phyloP scores from a whole-genome alignment of 2,888 invertebrate species.

The Apodemia hepburni region DNA sequence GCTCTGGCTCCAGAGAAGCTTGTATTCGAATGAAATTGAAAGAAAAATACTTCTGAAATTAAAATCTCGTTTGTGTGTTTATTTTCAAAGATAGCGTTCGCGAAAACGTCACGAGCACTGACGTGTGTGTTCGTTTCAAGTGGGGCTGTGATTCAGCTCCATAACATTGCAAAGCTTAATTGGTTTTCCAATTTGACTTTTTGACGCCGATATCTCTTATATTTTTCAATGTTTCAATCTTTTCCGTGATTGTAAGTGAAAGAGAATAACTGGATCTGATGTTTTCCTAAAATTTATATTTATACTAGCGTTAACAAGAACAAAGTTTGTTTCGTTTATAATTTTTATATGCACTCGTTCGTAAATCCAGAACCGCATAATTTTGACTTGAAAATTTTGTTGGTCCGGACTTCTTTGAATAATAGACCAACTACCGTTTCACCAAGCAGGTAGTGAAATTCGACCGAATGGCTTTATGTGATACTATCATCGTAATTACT shows the following conservation, averaged over 20 bases:
- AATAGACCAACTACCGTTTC: too few species aligned
- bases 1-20: too few species aligned
- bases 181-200: slow-evolving; percentile 12
- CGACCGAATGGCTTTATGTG: too few species aligned
- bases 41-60: neutral
- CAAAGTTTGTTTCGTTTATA: neutral
- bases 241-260: neutral
- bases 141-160: neutral
- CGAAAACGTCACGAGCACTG: neutral
- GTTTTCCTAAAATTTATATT: too few species aligned
- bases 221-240: slow-evolving; percentile 6
- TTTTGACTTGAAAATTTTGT: neutral
- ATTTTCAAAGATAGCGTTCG: neutral
- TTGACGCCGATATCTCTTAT: neutral
- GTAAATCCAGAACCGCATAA: neutral
- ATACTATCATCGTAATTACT: too few species aligned
- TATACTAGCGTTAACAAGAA: neutral
- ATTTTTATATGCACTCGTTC: neutral
- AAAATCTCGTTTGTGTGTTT: neutral
- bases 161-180: neutral
- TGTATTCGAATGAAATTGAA: too few species aligned
- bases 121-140: slow-evolving; percentile 8
- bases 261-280: too few species aligned
- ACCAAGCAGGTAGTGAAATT: too few species aligned
- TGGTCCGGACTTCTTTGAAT: too few species aligned